Percentiles rank a stretch among this genome's conserved stretches.
phyloP scores from a whole-genome alignment of 2,113 vertebrate genomes.

The Grammomys surdaster region DNA sequence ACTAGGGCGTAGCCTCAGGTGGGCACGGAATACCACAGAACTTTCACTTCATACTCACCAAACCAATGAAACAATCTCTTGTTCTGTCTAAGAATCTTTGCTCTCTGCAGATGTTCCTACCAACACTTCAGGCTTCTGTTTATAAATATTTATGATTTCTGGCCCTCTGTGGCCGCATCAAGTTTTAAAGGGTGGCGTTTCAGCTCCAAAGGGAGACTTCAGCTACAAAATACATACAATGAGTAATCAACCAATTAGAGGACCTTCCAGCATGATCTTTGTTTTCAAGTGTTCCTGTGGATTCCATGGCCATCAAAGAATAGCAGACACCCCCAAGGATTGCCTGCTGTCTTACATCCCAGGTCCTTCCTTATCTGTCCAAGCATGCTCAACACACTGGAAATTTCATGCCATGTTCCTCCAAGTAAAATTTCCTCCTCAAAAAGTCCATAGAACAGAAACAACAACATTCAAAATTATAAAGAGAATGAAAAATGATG shows the following conservation, averaged over 20 bases:
- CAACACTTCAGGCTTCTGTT: conserved; percentile 33
- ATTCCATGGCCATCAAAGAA: not conserved
- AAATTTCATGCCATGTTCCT: not conserved
- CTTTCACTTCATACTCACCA: not conserved
- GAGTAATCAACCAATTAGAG: not conserved
- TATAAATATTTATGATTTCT: conserved; percentile 36
- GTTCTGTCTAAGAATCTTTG: not conserved
- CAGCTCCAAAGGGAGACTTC: not conserved
- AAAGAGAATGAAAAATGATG: not conserved
- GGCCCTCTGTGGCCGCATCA: not conserved
- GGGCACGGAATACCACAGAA: not conserved
- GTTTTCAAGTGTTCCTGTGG: not conserved
- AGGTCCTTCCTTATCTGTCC: not conserved
- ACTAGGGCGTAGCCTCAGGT: not conserved
- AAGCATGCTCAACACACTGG: not conserved
- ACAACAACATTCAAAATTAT: not conserved
- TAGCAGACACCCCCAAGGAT: not conserved
- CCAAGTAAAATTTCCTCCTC: not conserved
- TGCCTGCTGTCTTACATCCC: not conserved
- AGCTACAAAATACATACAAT: not conserved
- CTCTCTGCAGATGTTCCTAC: not conserved
- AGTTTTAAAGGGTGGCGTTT: conserved; percentile 8
- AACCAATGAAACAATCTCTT: not conserved
- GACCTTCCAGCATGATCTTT: not conserved
- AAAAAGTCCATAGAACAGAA: not conserved